These are phyloP conservation scores for Pogonocherus hispidulus DNA, from an alignment of 2,888 invertebrate genomes.

Conservation along the genomic window DNA sequence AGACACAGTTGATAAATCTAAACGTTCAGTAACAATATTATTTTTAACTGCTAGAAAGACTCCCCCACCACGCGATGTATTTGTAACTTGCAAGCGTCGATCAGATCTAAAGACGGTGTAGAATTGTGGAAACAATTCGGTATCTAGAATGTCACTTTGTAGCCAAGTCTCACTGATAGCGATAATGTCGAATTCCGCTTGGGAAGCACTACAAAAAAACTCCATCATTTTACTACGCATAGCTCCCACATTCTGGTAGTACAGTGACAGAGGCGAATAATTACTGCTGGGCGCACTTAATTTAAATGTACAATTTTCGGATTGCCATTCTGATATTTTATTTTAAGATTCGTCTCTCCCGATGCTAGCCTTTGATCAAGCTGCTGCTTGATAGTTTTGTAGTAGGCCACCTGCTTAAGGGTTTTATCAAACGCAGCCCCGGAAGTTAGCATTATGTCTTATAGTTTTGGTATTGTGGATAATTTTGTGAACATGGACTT, in stretches of 20 bases:
- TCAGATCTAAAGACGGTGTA: background rate
- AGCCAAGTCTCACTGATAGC: background rate
- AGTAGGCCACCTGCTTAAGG: too few species aligned
- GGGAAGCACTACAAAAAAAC: background rate
- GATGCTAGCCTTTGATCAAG: too few species aligned
- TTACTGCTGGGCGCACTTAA: background rate
- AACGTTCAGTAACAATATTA: background rate
- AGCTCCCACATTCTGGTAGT: background rate
- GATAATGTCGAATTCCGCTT: background rate
- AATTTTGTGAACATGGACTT: too few species aligned
- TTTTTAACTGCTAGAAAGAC: background rate
- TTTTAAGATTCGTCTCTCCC: background rate
- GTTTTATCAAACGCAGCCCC: too few species aligned
- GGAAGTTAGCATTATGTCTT: too few species aligned
- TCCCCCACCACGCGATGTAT: background rate
- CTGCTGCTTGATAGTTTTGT: too few species aligned
- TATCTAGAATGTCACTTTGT: background rate
- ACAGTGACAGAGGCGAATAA: background rate
- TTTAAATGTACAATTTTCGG: slow-evolving; percentile 3
- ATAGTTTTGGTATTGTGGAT: too few species aligned
- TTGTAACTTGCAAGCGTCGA: background rate
- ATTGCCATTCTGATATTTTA: background rate
- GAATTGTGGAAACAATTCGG: too few species aligned
- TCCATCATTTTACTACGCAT: background rate
- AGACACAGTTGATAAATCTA: too few species aligned